Evolutionary conservation across 2,888 invertebrate genomes (phyloP).

Genomic region (Epicampocera succincta): DNA sequence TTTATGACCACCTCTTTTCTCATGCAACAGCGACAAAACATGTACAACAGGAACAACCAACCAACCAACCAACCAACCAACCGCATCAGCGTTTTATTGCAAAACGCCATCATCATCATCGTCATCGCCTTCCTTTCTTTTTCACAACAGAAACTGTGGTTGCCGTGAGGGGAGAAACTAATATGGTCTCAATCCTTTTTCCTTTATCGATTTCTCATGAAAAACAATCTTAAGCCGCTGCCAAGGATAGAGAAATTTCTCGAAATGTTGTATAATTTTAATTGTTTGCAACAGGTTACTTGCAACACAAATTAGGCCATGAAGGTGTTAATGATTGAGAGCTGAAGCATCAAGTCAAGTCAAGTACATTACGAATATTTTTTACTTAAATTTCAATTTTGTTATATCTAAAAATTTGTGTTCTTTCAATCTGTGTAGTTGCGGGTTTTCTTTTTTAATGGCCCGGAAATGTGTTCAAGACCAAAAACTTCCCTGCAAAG

Average conservation of each 20-base stretch:
- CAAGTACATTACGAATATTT: slow-evolving; percentile 32
- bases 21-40: slow-evolving; percentile 27
- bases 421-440: too few species aligned
- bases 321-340: slow-evolving; percentile 61
- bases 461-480: too few species aligned
- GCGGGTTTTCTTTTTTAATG: too few species aligned
- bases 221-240: slow-evolving; percentile 56
- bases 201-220: slow-evolving; percentile 45
- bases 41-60: slow-evolving; percentile 8
- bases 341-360: slow-evolving; percentile 5
- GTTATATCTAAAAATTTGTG: too few species aligned
- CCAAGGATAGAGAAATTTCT: slow-evolving; percentile 61
- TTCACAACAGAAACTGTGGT: not conserved
- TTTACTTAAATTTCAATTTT: not conserved
- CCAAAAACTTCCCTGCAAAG: too few species aligned
- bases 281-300: not conserved
- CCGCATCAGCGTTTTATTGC: slow-evolving; percentile 40
- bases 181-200: slow-evolving; percentile 36
- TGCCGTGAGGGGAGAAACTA: not conserved
- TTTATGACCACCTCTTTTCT: slow-evolving; percentile 72
- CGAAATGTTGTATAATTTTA: slow-evolving; percentile 15
- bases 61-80: slow-evolving; percentile 12
- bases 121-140: slow-evolving; percentile 10
- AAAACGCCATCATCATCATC: slow-evolving; percentile 37
- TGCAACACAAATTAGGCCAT: slow-evolving; percentile 5